Percentiles rank a stretch among this genome's conserved stretches.
These are phyloP conservation scores for Idaea straminata DNA, from an alignment of 2,888 invertebrate genomes.

Conservation along the genomic window DNA sequence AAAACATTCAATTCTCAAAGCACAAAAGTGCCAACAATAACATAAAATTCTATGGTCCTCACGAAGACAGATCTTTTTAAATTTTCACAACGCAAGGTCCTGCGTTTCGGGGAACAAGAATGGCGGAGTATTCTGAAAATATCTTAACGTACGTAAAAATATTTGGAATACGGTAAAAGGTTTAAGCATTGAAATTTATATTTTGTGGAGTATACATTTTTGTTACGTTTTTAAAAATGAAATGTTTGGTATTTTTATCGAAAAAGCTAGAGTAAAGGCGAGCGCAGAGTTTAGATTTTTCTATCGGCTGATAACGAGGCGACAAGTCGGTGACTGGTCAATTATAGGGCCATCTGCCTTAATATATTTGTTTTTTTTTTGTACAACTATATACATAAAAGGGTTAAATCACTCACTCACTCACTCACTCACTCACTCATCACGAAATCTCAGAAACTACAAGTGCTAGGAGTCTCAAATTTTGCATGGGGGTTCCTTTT, in stretches of 20 bases:
- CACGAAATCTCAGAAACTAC: too few relatives aligned
- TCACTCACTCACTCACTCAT: too few relatives aligned
- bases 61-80: constrained; percentile 33
- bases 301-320: not conserved
- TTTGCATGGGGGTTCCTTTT: too few relatives aligned
- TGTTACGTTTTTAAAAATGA: not conserved
- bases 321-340: too few relatives aligned
- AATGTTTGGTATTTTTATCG: not conserved
- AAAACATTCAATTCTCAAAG: constrained; percentile 6
- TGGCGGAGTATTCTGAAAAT: constrained; percentile 14
- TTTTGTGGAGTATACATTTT: not conserved
- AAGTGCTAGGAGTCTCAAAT: too few relatives aligned
- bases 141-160: constrained; percentile 31
- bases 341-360: too few relatives aligned
- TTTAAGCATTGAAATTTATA: not conserved
- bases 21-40: constrained; percentile 17
- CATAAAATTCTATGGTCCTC: constrained; percentile 24
- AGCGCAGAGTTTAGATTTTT: not conserved
- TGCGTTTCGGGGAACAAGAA: constrained; percentile 19
- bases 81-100: constrained; percentile 27
- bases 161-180: constrained; percentile 30
- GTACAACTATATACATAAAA: too few relatives aligned
- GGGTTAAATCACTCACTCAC: too few relatives aligned
- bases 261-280: not conserved
- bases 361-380: too few relatives aligned